Evolutionary conservation across 2,113 vertebrate species (phyloP), one percentile per base, ranked within the genome.

Genomic region (Sander lucioperca): DNA sequence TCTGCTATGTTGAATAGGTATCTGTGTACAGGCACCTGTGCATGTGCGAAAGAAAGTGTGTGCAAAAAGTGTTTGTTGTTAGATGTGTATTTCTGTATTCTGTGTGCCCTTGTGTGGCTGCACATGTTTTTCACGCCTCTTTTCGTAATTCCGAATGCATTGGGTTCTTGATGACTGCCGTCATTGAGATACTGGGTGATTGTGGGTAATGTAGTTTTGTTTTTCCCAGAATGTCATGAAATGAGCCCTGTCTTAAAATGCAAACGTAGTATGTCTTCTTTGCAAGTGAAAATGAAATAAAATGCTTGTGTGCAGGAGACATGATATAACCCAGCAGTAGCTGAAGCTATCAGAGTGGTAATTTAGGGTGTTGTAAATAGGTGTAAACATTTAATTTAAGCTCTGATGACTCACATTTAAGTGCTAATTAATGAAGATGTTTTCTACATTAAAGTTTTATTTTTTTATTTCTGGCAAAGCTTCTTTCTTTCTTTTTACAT

Each of bases 381-480:
- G 62, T 66, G 62, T 77, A 73, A 83, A 85, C 39, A 70, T 82
- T 73, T 74, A 21, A 76, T 76, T 87, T 82, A 66, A 63, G 62
- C 66, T 56, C 76, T 12, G 0, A 13, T 82, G 72, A 68, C 36
- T 84, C 76, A 66, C 6, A 58, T 63, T 74, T 74, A 64, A 51
- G 69, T 79, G 75, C 48, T 80, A 77, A 83, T 74, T 80, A 68
- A 43, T 74, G 59, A 84, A 70, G 23, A 30, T 62, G 82, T 78
- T 71, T 78, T 62, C 58, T 80, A 45, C 10, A n/a, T 33, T 2
- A 8, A 64, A 13, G 4, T 43, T 69, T 33, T 6, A 6, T 33
- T 54, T 15, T 50, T 70, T 56, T 36, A 43, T 68, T 78, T 76
- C 15, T 65, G 65, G 33, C 27, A 27, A 71, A 47, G 45, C 56